phyloP scores from a whole-genome alignment of 2,888 invertebrate genomes.

The Argyresthia goedartella region DNA sequence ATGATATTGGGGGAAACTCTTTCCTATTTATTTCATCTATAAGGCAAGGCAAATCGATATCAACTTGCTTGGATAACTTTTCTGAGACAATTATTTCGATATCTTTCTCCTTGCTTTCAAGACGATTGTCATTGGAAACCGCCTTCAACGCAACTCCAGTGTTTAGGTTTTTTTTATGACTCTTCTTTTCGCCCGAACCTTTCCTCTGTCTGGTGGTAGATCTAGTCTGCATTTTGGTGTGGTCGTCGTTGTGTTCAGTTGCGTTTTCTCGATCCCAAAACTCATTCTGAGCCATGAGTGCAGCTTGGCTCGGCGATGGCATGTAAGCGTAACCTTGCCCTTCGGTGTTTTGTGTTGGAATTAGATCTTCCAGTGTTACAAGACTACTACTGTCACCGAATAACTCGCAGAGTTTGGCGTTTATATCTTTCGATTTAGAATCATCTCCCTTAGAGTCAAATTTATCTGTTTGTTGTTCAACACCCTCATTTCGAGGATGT shows the following conservation, averaged over 20 bases:
- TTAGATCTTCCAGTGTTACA: conserved; percentile 52
- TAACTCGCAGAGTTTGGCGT: conserved; percentile 41
- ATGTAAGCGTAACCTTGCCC: too few species aligned
- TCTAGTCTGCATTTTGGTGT: neutral
- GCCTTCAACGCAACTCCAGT: neutral
- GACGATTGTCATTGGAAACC: too few species aligned
- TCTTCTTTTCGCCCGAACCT: neutral
- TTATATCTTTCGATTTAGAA: conserved; percentile 15
- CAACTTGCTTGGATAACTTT: too few species aligned
- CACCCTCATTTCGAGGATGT: neutral
- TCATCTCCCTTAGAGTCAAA: neutral
- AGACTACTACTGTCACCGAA: conserved; percentile 57
- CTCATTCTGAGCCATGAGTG: neutral
- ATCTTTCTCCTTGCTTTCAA: neutral
- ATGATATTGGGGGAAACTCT: too few species aligned
- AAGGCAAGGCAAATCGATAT: too few species aligned
- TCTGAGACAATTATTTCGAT: neutral
- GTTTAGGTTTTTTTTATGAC: neutral
- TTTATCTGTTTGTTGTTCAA: neutral
- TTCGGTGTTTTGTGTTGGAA: too few species aligned
- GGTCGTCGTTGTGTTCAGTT: neutral
- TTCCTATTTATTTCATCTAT: too few species aligned
- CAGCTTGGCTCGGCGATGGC: neutral
- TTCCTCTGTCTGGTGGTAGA: neutral
- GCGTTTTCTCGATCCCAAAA: neutral